phyloP scores from a whole-genome alignment of 2,113 vertebrate species.

The Probosciger aterrimus region DNA sequence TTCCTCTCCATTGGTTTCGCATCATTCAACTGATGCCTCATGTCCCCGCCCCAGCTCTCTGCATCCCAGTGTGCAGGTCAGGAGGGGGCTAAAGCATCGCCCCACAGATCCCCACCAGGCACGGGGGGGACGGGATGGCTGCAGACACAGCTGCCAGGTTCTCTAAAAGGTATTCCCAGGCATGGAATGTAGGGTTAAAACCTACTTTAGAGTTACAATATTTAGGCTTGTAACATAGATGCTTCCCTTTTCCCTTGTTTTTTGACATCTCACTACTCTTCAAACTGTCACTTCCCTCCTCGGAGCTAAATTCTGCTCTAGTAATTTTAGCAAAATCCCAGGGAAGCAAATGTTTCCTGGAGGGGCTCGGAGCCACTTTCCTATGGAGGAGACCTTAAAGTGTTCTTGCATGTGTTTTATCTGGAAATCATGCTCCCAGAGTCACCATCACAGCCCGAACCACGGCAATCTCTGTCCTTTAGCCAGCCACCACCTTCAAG shows the following conservation, averaged over 20 bases:
- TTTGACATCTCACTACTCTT: slow-evolving; percentile 13
- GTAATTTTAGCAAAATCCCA: slow-evolving; percentile 35
- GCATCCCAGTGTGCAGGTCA: background rate
- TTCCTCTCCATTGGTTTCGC: background rate
- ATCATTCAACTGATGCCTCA: background rate
- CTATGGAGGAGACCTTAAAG: background rate
- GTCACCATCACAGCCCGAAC: background rate
- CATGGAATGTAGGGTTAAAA: background rate
- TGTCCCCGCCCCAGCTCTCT: background rate
- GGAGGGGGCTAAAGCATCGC: accelerated
- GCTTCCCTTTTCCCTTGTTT: background rate
- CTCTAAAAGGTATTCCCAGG: background rate
- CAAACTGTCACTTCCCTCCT: slow-evolving; percentile 15
- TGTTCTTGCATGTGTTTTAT: background rate
- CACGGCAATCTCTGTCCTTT: background rate
- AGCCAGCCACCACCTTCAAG: background rate
- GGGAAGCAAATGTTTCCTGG: background rate
- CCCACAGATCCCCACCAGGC: accelerated
- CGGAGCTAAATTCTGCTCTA: slow-evolving; percentile 25
- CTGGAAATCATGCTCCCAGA: background rate
- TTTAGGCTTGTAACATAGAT: background rate
- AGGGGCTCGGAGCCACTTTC: background rate
- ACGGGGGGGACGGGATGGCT: background rate
- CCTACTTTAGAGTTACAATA: background rate
- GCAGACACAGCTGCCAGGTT: background rate